Conservation (phyloP, 2,888 invertebrate genomes). For the Apantesis nais region DNA sequence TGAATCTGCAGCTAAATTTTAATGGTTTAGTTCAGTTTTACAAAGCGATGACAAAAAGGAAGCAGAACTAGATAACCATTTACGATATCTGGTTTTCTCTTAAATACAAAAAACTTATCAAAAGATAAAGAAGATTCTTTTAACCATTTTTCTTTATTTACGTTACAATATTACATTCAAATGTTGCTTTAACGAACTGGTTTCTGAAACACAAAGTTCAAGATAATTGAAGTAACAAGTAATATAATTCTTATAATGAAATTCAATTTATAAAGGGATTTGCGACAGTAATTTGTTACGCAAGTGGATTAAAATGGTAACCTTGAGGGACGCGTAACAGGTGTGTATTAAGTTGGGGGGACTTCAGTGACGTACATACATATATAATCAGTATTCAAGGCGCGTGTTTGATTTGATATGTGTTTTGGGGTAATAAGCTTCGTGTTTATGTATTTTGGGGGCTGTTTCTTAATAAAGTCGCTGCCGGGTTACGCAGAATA, state of each 20-base stretch:
- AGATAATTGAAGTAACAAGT: constrained; percentile 16
- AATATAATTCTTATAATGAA: constrained; percentile 19
- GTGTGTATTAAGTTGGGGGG: constrained; percentile 14
- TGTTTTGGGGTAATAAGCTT: constrained; percentile 21
- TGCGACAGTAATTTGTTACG: constrained; percentile 23
- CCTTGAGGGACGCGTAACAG: constrained; percentile 19
- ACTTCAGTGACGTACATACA: constrained; percentile 9
- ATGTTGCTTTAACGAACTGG: constrained; percentile 6
- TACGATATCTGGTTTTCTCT: not conserved
- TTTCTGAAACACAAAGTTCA: constrained; percentile 10
- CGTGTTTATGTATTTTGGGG: constrained; percentile 7
- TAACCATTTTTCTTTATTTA: not conserved
- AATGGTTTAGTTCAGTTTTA: not conserved
- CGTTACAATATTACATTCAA: constrained; percentile 4
- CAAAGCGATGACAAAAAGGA: not conserved
- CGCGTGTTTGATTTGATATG: constrained; percentile 30
- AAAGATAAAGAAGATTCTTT: not conserved
- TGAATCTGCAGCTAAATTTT: not conserved
- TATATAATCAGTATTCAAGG: constrained; percentile 27
- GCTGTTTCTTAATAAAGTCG: constrained; percentile 9
- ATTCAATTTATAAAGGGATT: constrained; percentile 18
- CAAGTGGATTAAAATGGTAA: constrained; percentile 25
- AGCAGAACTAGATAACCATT: not conserved
- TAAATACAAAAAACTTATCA: not conserved
- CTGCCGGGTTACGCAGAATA: not conserved